Evolutionary conservation across 2,113 vertebrate species (phyloP).

Genomic region (Ceyx melanurus): DNA sequence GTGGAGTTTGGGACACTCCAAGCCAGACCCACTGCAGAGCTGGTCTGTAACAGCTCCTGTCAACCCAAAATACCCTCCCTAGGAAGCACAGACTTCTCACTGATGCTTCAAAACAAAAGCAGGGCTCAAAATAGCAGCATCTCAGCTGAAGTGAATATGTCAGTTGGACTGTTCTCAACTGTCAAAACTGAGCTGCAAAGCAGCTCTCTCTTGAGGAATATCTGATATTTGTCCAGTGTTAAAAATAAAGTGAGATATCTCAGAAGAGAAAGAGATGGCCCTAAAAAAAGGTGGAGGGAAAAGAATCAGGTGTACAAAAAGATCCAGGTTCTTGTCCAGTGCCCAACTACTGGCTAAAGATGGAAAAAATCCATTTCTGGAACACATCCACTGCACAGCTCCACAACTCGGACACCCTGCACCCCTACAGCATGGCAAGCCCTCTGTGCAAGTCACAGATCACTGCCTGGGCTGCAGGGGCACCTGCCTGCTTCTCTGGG

Average conservation of each 20-base stretch:
- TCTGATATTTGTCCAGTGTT: conserved; percentile 26
- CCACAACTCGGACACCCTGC: not conserved
- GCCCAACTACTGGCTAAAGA: not conserved
- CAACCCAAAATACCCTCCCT: not conserved
- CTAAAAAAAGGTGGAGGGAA: not conserved
- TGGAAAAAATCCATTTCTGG: not conserved
- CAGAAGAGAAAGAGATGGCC: not conserved
- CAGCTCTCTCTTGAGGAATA: conserved; percentile 28
- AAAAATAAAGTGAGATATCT: conserved; percentile 18
- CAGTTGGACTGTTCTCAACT: not conserved
- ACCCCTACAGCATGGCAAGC: not conserved
- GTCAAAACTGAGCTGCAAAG: conserved; percentile 25
- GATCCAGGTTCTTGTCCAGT: not conserved
- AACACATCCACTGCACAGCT: not conserved
- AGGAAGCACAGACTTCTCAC: conserved; percentile 26
- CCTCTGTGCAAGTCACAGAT: not conserved
- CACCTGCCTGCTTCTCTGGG: not conserved
- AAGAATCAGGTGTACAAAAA: not conserved
- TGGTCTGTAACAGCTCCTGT: not conserved
- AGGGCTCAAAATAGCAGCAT: conserved; percentile 36
- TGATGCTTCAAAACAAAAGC: conserved; percentile 29
- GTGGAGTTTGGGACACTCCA: not conserved
- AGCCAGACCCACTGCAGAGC: not conserved
- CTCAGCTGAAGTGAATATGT: not conserved
- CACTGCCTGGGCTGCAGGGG: not conserved